Conservation (phyloP, 2,113 vertebrate species). For the Otolemur garnettii region DNA sequence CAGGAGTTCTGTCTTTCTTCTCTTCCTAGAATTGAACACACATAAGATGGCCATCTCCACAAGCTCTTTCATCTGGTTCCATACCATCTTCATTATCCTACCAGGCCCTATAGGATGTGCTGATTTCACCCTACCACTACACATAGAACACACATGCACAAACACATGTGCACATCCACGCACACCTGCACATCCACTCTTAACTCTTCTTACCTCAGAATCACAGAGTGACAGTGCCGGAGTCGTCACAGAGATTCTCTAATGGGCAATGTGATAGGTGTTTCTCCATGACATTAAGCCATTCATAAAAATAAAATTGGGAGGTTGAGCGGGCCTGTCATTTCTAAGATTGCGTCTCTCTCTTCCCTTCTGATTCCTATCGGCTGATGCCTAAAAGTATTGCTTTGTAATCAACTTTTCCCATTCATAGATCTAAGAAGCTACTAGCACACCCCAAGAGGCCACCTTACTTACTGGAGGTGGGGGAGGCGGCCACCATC, state of each 20-base stretch:
- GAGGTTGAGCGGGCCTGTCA: background rate
- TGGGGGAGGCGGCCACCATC: too few species aligned
- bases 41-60: rapidly evolving
- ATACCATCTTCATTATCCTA: background rate
- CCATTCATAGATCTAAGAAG: background rate
- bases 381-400: background rate
- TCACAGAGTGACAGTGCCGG: background rate
- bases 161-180: too few species aligned
- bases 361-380: background rate
- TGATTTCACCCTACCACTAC: background rate
- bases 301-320: background rate
- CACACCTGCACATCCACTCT: background rate
- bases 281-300: background rate
- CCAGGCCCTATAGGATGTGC: background rate
- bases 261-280: background rate
- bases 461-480: background rate
- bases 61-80: background rate
- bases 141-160: too few species aligned
- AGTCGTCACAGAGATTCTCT: background rate
- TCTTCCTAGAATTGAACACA: background rate
- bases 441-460: background rate
- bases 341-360: background rate
- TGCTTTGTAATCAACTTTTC: background rate
- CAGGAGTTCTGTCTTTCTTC: too few species aligned
- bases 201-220: background rate